Evolutionary conservation across 2,888 invertebrate genomes (phyloP).

Genomic region (Diloba caeruleocephala): DNA sequence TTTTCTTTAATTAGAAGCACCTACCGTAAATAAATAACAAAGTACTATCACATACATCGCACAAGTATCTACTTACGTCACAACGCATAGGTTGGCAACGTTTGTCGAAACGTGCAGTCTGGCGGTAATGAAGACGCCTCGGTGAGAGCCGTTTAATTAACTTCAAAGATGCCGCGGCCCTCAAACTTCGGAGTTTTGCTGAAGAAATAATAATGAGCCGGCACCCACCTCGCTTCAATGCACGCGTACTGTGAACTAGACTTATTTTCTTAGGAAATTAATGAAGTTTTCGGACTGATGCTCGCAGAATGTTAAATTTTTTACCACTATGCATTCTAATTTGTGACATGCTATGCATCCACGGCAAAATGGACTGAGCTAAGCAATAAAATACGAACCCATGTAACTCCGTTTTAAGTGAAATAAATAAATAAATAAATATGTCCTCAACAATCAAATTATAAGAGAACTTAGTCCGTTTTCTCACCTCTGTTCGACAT

Average conservation of each 20-base stretch:
- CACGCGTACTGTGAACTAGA: conserved; percentile 48
- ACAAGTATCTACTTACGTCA: conserved; percentile 15
- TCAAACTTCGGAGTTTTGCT: conserved; percentile 66
- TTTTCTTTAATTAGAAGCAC: too few species aligned
- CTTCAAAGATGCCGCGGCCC: conserved; percentile 74
- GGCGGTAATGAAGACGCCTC: conserved; percentile 78
- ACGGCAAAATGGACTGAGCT: too few species aligned
- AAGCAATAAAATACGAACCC: too few species aligned
- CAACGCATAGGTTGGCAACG: conserved; percentile 37
- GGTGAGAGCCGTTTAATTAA: conserved; percentile 81
- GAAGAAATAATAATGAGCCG: conserved; percentile 77
- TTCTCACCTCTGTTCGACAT: too few species aligned
- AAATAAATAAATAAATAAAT: too few species aligned
- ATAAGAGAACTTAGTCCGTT: too few species aligned
- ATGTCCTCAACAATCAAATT: too few species aligned
- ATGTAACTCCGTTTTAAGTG: too few species aligned
- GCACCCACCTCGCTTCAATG: conserved; percentile 46
- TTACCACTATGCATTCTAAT: neutral
- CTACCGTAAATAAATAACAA: conserved; percentile 6
- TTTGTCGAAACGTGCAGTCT: conserved; percentile 46
- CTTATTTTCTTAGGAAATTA: conserved; percentile 44
- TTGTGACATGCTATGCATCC: neutral
- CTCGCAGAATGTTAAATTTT: conserved; percentile 7
- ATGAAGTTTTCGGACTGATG: conserved; percentile 25
- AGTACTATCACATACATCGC: conserved; percentile 10